Evolutionary conservation across 2,888 invertebrate genomes (phyloP).

Genomic region (Kryphioiulus occultus): DNA sequence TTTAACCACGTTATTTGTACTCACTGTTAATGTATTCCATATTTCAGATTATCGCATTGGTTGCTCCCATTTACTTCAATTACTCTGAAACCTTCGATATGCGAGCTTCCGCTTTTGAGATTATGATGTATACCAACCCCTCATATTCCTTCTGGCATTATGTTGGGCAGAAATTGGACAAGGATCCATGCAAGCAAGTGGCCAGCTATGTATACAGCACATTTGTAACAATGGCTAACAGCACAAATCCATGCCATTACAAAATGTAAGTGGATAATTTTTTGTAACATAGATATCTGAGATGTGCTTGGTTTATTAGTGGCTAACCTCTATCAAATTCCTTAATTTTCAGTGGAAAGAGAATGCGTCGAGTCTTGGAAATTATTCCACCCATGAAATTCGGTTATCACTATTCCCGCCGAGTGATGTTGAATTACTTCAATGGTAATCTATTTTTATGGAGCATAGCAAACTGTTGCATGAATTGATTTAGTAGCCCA

Average conservation of each 20-base stretch:
- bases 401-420: constrained; percentile 49
- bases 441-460: constrained; percentile 41
- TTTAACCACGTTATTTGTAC: neutral
- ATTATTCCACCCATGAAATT: constrained; percentile 9
- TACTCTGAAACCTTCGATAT: constrained; percentile 58
- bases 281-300: neutral
- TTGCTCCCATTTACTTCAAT: constrained; percentile 58
- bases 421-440: constrained; percentile 47
- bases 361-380: neutral
- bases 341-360: constrained; percentile 6
- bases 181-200: constrained; percentile 56
- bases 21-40: neutral
- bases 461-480: too few species aligned
- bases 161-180: constrained; percentile 57
- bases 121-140: constrained; percentile 56
- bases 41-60: constrained; percentile 54
- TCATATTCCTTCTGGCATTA: constrained; percentile 56
- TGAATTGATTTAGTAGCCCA: too few species aligned
- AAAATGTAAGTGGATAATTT: constrained; percentile 44
- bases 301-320: neutral
- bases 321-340: neutral
- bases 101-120: constrained; percentile 58
- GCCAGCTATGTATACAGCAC: constrained; percentile 56
- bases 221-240: constrained; percentile 55
- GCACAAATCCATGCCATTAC: constrained; percentile 54